A percentile compares a stretch with the other conserved stretches of the same genome.
phyloP scores from a whole-genome alignment of 2,797 vertebrate species.

The Rousettus madagascariensis region DNA sequence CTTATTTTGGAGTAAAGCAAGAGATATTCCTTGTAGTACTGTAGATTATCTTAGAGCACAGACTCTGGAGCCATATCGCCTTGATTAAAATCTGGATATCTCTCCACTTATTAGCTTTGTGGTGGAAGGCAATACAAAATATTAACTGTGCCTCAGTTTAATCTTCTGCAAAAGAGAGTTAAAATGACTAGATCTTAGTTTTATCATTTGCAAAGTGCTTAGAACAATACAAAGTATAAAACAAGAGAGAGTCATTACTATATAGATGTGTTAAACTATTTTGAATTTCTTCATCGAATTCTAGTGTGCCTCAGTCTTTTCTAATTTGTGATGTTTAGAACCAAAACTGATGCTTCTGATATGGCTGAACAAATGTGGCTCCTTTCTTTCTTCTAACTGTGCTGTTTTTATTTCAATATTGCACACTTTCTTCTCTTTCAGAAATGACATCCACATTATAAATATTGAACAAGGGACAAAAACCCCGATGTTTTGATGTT shows the following conservation, averaged over 20 bases:
- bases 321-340: neutral
- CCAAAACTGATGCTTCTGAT: neutral
- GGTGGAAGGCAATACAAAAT: neutral
- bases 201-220: neutral
- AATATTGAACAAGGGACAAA: neutral
- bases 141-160: neutral
- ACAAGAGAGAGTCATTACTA: neutral
- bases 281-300: neutral
- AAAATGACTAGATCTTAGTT: neutral
- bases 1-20: neutral
- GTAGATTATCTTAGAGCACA: neutral
- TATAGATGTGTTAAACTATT: neutral
- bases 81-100: neutral
- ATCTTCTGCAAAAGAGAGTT: neutral
- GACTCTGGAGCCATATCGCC: neutral
- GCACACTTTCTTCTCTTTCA: neutral
- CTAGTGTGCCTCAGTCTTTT: neutral
- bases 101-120: neutral
- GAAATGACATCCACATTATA: neutral
- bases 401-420: neutral
- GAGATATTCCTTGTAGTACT: neutral
- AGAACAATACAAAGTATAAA: neutral
- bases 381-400: neutral
- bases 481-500: neutral
- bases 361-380: neutral